A percentile compares a stretch with the other conserved stretches of the same genome.
Evolutionary conservation across 2,888 invertebrate species (phyloP).

Genomic region (Hedychridium roseum): DNA sequence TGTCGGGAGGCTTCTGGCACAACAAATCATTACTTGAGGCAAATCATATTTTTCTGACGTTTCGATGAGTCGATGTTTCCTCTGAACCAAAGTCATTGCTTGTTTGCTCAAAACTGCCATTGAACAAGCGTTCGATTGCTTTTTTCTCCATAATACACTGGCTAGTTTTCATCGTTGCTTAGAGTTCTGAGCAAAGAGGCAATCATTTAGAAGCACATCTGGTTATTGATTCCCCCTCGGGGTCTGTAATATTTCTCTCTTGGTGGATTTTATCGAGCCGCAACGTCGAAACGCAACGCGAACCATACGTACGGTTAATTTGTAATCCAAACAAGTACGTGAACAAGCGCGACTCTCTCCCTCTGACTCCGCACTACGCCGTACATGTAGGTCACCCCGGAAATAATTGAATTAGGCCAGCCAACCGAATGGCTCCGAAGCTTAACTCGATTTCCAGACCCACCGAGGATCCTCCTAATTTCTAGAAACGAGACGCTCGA

Average conservation of each 20-base stretch:
- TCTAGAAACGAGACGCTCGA: constrained; percentile 10
- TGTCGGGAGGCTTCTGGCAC: no score
- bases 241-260: background rate
- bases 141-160: no score
- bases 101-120: no score
- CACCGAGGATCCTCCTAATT: constrained; percentile 39
- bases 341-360: background rate
- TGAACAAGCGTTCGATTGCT: no score
- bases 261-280: background rate
- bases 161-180: background rate
- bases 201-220: no score
- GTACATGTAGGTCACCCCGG: constrained; percentile 30
- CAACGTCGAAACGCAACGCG: background rate
- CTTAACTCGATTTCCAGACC: constrained; percentile 42
- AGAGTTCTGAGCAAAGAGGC: background rate
- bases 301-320: constrained; percentile 9
- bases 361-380: background rate
- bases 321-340: constrained; percentile 16
- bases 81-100: no score
- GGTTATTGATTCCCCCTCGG: background rate
- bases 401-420: constrained; percentile 44
- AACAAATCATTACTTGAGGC: no score
- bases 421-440: constrained; percentile 34
- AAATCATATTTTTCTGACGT: no score
- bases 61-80: no score